Conservation (phyloP, 1,140 invertebrate genomes). For the Drosophila kanapiae region DNA sequence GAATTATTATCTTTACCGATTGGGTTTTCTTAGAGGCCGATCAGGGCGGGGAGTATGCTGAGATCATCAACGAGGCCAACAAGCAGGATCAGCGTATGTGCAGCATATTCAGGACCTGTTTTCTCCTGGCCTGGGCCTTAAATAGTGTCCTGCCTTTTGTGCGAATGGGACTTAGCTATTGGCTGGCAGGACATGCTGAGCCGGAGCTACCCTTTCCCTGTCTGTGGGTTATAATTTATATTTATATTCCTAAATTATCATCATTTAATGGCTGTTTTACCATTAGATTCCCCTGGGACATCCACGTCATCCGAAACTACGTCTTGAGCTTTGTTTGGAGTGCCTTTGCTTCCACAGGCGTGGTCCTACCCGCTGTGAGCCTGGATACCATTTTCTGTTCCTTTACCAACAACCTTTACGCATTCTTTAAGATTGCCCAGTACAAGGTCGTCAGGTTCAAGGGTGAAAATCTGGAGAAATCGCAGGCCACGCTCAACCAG, state of each 20-base stretch:
- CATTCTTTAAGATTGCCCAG: conserved; percentile 54
- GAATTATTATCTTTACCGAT: neutral
- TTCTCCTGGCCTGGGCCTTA: conserved; percentile 40
- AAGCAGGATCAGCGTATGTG: conserved; percentile 48
- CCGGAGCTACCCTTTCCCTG: conserved; percentile 49
- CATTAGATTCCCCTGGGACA: conserved; percentile 52
- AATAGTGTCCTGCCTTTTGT: conserved; percentile 31
- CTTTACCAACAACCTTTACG: conserved; percentile 53
- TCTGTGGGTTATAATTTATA: conserved; percentile 22
- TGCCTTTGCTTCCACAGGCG: conserved; percentile 34
- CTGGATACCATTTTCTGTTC: conserved; percentile 52
- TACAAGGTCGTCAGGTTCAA: conserved; percentile 30
- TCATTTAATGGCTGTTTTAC: neutral
- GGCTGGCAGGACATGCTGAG: conserved; percentile 32
- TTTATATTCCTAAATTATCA: too few relatives aligned
- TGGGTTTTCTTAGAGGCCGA: conserved; percentile 9
- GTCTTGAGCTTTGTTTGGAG: conserved; percentile 28
- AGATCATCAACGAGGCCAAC: conserved; percentile 31
- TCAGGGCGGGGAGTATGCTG: conserved; percentile 3
- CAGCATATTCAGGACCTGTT: conserved; percentile 42
- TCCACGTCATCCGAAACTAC: conserved; percentile 17
- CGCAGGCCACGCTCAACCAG: conserved; percentile 11
- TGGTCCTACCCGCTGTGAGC: conserved; percentile 40
- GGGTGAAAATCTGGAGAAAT: neutral
- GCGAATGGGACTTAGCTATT: conserved; percentile 25